Conservation (phyloP, 1,140 invertebrate genomes). For the Lordiphosa mommai region DNA sequence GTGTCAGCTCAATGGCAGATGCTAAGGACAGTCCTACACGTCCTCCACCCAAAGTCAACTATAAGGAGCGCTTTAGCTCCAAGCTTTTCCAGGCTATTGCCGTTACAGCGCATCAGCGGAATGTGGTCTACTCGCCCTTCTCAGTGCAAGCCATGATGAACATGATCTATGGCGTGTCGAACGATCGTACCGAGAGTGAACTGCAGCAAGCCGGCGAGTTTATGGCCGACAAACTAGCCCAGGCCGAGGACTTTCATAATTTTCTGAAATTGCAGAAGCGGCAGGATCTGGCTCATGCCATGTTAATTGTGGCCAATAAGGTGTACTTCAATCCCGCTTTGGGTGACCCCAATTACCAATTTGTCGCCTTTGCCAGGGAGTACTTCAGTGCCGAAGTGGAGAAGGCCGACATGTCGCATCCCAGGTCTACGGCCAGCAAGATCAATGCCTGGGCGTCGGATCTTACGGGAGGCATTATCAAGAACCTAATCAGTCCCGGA, state of each 20-base stretch:
- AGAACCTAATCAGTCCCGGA: constrained; percentile 16
- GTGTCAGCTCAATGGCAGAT: background rate
- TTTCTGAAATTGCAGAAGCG: background rate
- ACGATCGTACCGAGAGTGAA: constrained; percentile 31
- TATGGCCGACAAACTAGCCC: background rate
- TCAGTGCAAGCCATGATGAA: constrained; percentile 53
- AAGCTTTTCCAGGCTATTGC: constrained; percentile 44
- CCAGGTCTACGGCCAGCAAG: constrained; percentile 1
- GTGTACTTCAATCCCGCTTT: constrained; percentile 38
- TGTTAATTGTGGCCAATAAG: constrained; percentile 51
- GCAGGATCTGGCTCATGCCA: constrained; percentile 1
- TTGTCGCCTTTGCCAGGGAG: background rate
- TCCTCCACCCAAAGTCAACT: constrained; percentile 25
- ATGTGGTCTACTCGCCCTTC: constrained; percentile 59
- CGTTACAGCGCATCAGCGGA: background rate
- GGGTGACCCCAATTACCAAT: constrained; percentile 21
- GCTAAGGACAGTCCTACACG: constrained; percentile 7
- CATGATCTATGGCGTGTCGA: constrained; percentile 40
- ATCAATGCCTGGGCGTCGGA: constrained; percentile 63
- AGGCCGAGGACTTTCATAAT: constrained; percentile 18
- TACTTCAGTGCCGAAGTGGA: constrained; percentile 36
- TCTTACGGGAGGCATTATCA: constrained; percentile 37
- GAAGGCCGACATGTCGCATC: constrained; percentile 28
- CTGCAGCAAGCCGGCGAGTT: constrained; percentile 23
- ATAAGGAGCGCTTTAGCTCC: constrained; percentile 53